Base-by-base conservation (phyloP, 2,113 vertebrate species). In the Neogobius melanostomus region DNA sequence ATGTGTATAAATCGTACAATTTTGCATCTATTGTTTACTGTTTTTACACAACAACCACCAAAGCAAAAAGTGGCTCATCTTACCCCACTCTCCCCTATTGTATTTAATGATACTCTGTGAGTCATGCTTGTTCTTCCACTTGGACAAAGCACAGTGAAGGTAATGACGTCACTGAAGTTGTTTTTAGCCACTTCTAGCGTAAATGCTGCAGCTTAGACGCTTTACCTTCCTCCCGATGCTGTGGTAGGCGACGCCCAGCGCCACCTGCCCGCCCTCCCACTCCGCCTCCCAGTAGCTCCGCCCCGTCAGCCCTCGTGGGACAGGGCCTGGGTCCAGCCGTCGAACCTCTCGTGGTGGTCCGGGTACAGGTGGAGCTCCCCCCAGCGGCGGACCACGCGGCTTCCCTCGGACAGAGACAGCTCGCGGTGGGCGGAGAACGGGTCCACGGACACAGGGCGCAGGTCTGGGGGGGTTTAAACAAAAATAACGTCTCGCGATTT, bases 311-410 rank as follows among this genome's bases (percentile, higher is more conserved):
- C 72, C 46, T 75, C 68, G 0, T 51, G 56, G 17, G 72, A 71
- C 68, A 80, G 4, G 0, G 16, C 68, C 68, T 80, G 77, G 43
- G 16, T 36, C 77, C 77, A 75, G 36, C 11, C 6, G 68, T 80
- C 77, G 12, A 75, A 80, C 8, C 72, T 46, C 8, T 79, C 68
- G 0, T 63, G 63, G 52, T 75, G 77, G 28, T 75, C 68, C 0
- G 67, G 49, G 64, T 71, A 64, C 0, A 43, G 1, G 0, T 59
- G 50, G 2, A 43, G 9, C 1, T 63, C 7, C 51, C 64, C 72
- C 1, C 28, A 51, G 17, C 68, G 59, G 1, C 46, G 14, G 4
- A 47, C 57, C 36, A 9, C 46, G 0, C 64, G 64, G 72, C 71
- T 68, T 15, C 72, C 51, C 5, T 43, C 17, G 0, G 52, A 50